A percentile compares a stretch with the other conserved stretches of the same genome.
phyloP scores from a whole-genome alignment of 2,888 invertebrate genomes.

The Xestia c-nigrum region DNA sequence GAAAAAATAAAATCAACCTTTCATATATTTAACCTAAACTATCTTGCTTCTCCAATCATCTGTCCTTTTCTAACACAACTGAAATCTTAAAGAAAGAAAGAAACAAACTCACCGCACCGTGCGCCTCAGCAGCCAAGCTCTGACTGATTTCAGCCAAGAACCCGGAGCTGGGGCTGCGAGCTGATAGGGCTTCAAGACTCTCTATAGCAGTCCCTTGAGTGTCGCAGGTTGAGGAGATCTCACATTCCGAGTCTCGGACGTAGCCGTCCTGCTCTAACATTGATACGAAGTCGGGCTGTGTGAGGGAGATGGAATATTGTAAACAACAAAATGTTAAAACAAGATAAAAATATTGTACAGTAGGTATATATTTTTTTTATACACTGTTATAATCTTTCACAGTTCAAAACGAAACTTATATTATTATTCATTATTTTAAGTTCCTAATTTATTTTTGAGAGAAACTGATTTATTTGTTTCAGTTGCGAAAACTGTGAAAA shows the following conservation, averaged over 20 bases:
- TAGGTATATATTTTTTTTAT: no score
- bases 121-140: slow-evolving; percentile 83
- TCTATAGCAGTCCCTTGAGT: slow-evolving; percentile 87
- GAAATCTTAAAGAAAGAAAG: not conserved
- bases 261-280: slow-evolving; percentile 86
- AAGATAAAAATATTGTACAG: no score
- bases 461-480: not conserved
- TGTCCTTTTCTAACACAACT: not conserved
- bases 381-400: no score
- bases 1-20: not conserved
- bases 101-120: slow-evolving; percentile 79
- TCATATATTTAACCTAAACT: not conserved
- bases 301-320: slow-evolving; percentile 34
- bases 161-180: slow-evolving; percentile 85
- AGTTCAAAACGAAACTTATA: no score
- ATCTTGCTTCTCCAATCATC: not conserved
- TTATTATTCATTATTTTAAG: no score
- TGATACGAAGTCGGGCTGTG: slow-evolving; percentile 86
- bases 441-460: not conserved
- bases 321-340: not conserved
- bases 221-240: slow-evolving; percentile 86
- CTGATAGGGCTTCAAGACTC: slow-evolving; percentile 88
- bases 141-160: slow-evolving; percentile 89
- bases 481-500: not conserved
- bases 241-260: slow-evolving; percentile 84